Base-by-base conservation (phyloP, 2,888 invertebrate genomes). In the Crematogaster levior region DNA sequence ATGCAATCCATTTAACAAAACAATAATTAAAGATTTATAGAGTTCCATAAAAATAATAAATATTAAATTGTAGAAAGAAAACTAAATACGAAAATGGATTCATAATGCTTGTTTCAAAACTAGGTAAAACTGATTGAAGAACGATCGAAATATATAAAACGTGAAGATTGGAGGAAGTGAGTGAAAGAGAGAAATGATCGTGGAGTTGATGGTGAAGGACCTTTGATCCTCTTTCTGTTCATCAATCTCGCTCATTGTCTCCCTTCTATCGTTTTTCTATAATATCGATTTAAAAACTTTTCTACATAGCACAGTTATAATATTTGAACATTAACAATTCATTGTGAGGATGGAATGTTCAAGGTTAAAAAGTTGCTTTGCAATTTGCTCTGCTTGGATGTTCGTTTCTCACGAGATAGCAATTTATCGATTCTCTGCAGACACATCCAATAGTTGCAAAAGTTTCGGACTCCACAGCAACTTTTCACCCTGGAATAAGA, bases 211-310 rank as follows among this genome's bases (percentile, higher is more conserved):
- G 72, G 81, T 58, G 70, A 24, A 61, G 61, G 70, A 3, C 73
- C 86, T 88, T 88, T 86, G 89, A 87, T 86, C 83, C 83, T 83
- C 83, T 88, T 86, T 84, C 81, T 80, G 68, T 81, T 86, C 88
- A 82, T 89, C 86, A 81, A 60, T 77, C 70, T 53, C 70, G 83
- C 83, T 82, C 81, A 84, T 87, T 84, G 74, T 63, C 70, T 60
- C 75, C 82, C 63, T 87, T 81, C 82, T 30, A 6, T 46, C 66
- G 27, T 46, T 43, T 24, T 24, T 24, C 56, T 21, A 43, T 40
- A 51, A 60, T 7, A 61, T 63, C 63, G 68, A 73, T 56, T 81
- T 70, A 70, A 77, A 85, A 85, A 68, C 61, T 70, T 74, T 61
- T 53, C 40, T 30, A 34, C 58, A 51, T 51, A 21, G 48, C 48